Evolutionary conservation across 2,113 vertebrate species (phyloP).

Genomic region (Strix aluco): DNA sequence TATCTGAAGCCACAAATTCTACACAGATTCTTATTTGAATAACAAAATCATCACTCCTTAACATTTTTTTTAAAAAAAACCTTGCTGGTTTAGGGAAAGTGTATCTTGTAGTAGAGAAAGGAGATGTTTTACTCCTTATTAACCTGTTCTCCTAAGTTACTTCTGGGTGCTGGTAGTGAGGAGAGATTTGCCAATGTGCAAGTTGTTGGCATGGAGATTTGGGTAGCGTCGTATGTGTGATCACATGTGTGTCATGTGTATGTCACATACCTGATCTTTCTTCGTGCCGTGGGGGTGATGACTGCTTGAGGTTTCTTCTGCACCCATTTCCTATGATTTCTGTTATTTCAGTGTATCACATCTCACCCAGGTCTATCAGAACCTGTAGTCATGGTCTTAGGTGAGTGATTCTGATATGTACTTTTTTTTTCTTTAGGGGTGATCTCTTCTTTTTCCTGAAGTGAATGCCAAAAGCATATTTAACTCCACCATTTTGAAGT

Average conservation of each 20-base stretch:
- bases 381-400: too few relatives aligned
- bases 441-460: background rate
- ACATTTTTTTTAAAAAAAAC: background rate
- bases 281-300: background rate
- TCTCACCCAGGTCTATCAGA: background rate
- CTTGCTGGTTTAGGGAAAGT: background rate
- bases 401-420: background rate
- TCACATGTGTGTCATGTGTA: background rate
- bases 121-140: background rate
- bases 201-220: background rate
- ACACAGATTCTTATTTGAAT: background rate
- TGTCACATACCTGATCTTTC: background rate
- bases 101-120: background rate
- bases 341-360: fast-evolving
- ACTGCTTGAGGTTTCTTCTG: background rate
- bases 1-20: background rate
- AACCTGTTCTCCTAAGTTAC: background rate
- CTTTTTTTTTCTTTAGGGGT: background rate
- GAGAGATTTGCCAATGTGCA: background rate
- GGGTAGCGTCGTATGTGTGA: background rate
- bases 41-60: background rate
- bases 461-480: background rate
- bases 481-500: background rate
- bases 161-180: background rate
- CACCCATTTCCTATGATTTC: background rate